A percentile compares a stretch with the other conserved stretches of the same genome.
Conservation (phyloP, 2,888 invertebrate species). For the Xanthostigma xanthostigma region DNA sequence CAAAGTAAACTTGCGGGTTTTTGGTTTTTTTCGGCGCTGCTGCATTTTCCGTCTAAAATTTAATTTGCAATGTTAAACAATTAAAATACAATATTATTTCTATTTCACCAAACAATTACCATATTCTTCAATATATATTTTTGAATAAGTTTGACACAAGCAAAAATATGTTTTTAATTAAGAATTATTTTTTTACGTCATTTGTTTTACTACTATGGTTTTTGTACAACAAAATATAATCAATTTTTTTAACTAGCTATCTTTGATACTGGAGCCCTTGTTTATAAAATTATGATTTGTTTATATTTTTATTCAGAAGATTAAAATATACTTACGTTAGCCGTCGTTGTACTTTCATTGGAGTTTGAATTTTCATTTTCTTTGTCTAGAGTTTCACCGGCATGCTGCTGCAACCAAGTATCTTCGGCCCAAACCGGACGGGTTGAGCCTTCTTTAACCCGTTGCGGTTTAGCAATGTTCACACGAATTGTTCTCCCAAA, state of each 20-base stretch:
- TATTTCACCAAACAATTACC: no score
- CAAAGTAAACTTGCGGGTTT: slow-evolving; percentile 92
- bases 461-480: slow-evolving; percentile 93
- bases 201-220: no score
- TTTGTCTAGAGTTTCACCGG: slow-evolving; percentile 66
- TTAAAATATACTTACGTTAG: slow-evolving; percentile 1
- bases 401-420: slow-evolving; percentile 94
- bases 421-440: slow-evolving; percentile 98
- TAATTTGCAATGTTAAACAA: neutral
- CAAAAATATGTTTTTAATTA: no score
- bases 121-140: no score
- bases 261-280: no score
- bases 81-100: no score
- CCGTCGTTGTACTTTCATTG: slow-evolving; percentile 18
- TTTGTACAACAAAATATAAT: no score
- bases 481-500: slow-evolving; percentile 93
- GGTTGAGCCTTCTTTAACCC: slow-evolving; percentile 89
- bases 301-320: no score
- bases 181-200: no score
- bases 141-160: no score
- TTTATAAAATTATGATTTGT: no score
- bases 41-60: slow-evolving; percentile 8
- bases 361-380: slow-evolving; percentile 19
- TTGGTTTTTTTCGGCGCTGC: slow-evolving; percentile 32
- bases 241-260: no score